These are phyloP conservation scores for Apotomis betuletana DNA, from an alignment of 2,888 invertebrate genomes.

Conservation along the genomic window DNA sequence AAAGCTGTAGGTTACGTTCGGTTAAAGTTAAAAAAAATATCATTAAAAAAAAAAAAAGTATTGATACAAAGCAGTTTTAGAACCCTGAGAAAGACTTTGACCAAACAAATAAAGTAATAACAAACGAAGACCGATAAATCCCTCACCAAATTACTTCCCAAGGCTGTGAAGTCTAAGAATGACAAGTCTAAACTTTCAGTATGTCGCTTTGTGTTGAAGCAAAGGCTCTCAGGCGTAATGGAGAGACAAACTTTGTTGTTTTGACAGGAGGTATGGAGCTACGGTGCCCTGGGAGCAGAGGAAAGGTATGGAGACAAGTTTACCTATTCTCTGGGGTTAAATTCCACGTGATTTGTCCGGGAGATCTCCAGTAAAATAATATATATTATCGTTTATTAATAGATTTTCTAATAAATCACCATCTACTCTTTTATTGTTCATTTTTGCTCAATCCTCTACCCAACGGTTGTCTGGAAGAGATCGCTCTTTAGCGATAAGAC, in stretches of 20 bases:
- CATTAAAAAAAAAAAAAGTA: not conserved
- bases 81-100: not conserved
- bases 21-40: too few relatives aligned
- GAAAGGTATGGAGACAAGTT: not conserved
- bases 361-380: too few relatives aligned
- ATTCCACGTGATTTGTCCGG: too few relatives aligned
- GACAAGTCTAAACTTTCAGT: conserved; percentile 25
- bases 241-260: conserved; percentile 25
- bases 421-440: too few relatives aligned
- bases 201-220: conserved; percentile 15
- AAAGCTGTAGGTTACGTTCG: too few relatives aligned
- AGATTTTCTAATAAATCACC: too few relatives aligned
- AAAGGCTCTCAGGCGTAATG: conserved; percentile 27
- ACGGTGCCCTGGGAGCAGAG: not conserved
- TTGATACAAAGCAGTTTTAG: too few relatives aligned
- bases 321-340: too few relatives aligned
- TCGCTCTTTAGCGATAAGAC: too few relatives aligned
- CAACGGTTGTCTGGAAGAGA: too few relatives aligned
- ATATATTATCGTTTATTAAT: too few relatives aligned
- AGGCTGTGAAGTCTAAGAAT: not conserved
- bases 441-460: too few relatives aligned
- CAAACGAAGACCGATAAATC: conserved; percentile 3
- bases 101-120: not conserved
- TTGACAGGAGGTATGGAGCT: not conserved
- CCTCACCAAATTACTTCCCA: conserved; percentile 3